Conservation (phyloP, 2,113 vertebrate species). For the Bothrops jararaca region DNA sequence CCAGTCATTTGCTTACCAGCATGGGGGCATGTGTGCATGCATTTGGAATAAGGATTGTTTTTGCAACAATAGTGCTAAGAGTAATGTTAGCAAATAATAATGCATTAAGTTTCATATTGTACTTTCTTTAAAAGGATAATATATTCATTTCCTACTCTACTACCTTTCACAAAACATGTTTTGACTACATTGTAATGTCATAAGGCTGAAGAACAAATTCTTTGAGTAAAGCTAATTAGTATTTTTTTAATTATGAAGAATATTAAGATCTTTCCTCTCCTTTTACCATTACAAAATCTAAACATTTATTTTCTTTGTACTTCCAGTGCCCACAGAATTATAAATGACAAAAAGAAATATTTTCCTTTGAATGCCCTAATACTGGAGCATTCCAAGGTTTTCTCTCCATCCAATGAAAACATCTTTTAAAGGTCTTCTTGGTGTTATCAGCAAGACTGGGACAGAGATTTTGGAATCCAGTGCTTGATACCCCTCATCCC, state of each 20-base stretch:
- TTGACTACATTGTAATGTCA: not conserved
- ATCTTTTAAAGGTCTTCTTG: not conserved
- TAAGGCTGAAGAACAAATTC: not conserved
- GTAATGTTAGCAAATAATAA: not conserved
- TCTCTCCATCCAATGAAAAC: not conserved
- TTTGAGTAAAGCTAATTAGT: not conserved
- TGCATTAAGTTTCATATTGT: not conserved
- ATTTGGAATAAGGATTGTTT: not conserved
- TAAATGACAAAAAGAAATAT: not conserved
- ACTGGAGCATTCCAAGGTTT: not conserved
- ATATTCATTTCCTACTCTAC: not conserved
- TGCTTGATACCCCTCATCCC: not conserved
- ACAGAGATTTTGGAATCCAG: not conserved
- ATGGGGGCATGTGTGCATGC: not conserved
- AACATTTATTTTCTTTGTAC: not conserved
- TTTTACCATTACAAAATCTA: not conserved
- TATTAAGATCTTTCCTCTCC: not conserved
- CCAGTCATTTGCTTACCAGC: not conserved
- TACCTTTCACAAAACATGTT: not conserved
- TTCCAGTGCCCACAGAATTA: not conserved
- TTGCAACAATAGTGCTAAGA: not conserved
- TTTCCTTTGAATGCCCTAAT: not conserved
- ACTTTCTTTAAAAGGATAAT: not conserved
- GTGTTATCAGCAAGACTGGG: not conserved
- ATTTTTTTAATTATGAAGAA: not conserved